phyloP scores from a whole-genome alignment of 2,113 vertebrate genomes.

The Thomomys bottae region DNA sequence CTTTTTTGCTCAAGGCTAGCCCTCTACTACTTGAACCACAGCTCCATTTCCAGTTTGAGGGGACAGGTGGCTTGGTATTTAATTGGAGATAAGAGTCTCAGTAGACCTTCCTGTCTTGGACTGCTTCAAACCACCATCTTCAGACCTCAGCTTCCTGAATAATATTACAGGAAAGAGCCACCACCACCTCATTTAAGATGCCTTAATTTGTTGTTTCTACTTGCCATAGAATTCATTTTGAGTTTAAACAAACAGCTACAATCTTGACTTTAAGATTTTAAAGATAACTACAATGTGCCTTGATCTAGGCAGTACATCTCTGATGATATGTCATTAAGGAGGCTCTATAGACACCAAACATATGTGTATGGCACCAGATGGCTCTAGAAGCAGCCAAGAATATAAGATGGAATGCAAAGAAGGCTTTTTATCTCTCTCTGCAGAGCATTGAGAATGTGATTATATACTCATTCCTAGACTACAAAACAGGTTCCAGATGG shows the following conservation, averaged over 20 bases:
- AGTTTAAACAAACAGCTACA: slow-evolving; percentile 35
- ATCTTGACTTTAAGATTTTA: slow-evolving; percentile 40
- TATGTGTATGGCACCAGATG: slow-evolving; percentile 15
- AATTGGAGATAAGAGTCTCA: no score
- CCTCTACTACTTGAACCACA: no score
- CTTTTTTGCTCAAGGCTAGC: no score
- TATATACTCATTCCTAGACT: slow-evolving; percentile 46
- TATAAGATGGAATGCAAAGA: background rate
- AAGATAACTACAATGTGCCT: slow-evolving; percentile 29
- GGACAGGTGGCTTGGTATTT: no score
- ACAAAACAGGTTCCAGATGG: slow-evolving; percentile 36
- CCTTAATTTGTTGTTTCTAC: slow-evolving; percentile 32
- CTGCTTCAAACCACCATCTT: no score
- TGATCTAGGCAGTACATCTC: slow-evolving; percentile 40
- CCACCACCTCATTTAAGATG: no score
- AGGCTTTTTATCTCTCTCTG: slow-evolving; percentile 42
- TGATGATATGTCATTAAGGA: background rate
- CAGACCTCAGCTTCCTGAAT: no score
- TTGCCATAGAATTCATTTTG: slow-evolving; percentile 23
- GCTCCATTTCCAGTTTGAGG: no score
- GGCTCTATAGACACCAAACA: slow-evolving; percentile 17
- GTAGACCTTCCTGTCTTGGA: no score
- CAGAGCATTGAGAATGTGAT: background rate
- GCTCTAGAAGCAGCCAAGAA: slow-evolving; percentile 20
- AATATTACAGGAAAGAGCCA: no score